Evolutionary conservation across 2,888 invertebrate species (phyloP), one percentile per base, ranked within the genome.

Genomic region (Silvanus unidentatus): DNA sequence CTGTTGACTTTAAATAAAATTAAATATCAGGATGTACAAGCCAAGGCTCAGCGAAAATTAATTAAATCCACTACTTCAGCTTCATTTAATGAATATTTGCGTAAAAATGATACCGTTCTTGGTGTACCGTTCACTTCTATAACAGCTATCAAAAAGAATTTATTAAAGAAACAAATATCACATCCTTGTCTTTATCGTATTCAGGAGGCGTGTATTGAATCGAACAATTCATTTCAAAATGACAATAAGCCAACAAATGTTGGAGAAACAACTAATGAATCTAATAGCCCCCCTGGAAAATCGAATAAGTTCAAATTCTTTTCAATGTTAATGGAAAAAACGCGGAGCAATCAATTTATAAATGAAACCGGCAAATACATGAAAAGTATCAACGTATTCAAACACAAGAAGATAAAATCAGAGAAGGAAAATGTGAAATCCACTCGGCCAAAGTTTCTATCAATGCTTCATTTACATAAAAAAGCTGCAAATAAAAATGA

Each of bases 61-160:
- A 48, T 50, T 2, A 59, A 55, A 47, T 53, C 53, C 29, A 44
- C 48, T 6, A 57, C 55, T 47, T 49, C 55, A 2, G 46, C 47
- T 16, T 53, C 51, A 1, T 52, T 56, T 32, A 73, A 72, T 1
- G 73, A 71, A 58, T 68, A 66, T 29, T 28, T 50, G 16, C 50
- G 50, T 36, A 48, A 39, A 70, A 73, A 22, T 71, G 76, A 61
- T 30, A 77, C 77, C 1, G 78, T 78, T 1, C 62, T 78, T 52
- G 78, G 78, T 11, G 74, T 76, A 45, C 75, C 75, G 2, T 78
- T 78, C 57, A 64, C 75, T 15, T 76, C 77, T 15, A 48, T 64
- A 40, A 44, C 38, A 32, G 22, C 22, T 5, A 5, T 22, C 4
- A 22, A 22, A 22, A 36, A 40, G 35, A 54, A 58, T 29, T 44